These are phyloP conservation scores for Siderastrea radians DNA, from an alignment of 92 coral and sea anemone species.

Conservation along the genomic window DNA sequence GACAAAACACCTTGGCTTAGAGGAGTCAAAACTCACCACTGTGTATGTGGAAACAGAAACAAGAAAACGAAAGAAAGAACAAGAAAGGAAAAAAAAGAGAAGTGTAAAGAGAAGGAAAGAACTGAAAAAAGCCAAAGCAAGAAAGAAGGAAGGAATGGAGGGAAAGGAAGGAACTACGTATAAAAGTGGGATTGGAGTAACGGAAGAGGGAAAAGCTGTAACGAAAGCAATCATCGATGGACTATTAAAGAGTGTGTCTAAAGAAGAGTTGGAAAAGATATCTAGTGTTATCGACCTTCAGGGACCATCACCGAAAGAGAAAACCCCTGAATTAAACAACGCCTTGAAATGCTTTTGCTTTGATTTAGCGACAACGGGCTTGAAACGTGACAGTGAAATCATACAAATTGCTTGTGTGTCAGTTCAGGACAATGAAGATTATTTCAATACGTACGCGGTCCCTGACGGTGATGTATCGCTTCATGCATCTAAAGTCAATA, in stretches of 20 bases:
- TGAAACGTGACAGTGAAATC: too few relatives aligned
- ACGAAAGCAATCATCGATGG: neutral
- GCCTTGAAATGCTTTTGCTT: neutral
- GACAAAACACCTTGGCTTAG: slow-evolving; percentile 1
- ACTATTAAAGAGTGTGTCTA: neutral
- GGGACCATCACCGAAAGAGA: neutral
- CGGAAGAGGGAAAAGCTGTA: slow-evolving; percentile 21
- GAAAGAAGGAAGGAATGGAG: neutral
- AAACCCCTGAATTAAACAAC: neutral
- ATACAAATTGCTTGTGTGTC: too few relatives aligned
- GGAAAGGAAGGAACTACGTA: slow-evolving; percentile 10
- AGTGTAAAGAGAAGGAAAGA: neutral
- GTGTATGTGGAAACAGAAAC: neutral
- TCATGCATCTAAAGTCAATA: neutral
- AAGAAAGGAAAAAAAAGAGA: neutral
- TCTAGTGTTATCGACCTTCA: too few relatives aligned
- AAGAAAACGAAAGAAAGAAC: neutral
- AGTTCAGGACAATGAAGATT: neutral
- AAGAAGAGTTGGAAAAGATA: too few relatives aligned
- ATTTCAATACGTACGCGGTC: neutral
- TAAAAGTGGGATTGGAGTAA: slow-evolving; percentile 26
- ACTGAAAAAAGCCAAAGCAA: neutral
- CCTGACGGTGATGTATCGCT: neutral
- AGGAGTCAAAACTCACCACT: neutral
- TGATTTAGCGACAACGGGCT: neutral